Percentiles rank a stretch among this genome's conserved stretches.
Conservation (phyloP, 2,113 vertebrate genomes). For the Galeopterus variegatus region DNA sequence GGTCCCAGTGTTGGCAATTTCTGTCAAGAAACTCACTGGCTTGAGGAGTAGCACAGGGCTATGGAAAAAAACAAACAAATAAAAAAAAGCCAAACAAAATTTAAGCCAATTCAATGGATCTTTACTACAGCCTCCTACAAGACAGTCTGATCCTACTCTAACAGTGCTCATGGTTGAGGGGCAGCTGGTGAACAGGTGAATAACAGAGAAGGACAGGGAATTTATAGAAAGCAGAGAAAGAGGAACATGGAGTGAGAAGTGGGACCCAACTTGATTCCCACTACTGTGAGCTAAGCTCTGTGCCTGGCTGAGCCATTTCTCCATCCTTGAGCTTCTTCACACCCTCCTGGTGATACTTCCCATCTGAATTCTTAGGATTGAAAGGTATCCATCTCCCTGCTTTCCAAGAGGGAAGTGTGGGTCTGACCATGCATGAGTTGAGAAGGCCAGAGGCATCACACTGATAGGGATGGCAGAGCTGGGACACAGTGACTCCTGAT, state of each 20-base stretch:
- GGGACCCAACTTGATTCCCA: neutral
- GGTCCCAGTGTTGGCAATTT: neutral
- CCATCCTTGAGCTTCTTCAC: neutral
- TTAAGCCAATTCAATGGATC: neutral
- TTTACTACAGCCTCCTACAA: neutral
- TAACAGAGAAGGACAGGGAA: neutral
- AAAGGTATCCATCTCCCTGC: neutral
- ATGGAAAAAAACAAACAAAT: neutral
- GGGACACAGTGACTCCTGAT: neutral
- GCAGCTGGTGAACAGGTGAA: neutral
- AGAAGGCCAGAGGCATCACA: neutral
- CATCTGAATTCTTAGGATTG: neutral
- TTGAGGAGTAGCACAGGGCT: neutral
- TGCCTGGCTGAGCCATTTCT: neutral
- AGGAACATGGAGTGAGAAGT: neutral
- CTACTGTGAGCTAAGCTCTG: neutral
- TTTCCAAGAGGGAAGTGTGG: neutral
- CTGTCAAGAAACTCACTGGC: neutral
- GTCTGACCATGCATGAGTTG: neutral
- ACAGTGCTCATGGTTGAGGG: neutral
- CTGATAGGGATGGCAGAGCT: neutral
- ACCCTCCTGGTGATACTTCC: neutral
- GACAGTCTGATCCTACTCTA: neutral
- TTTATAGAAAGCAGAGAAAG: conserved; percentile 9
- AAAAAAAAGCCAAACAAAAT: neutral